Percentiles rank a stretch among this genome's conserved stretches.
Conservation (phyloP, 2,797 vertebrate genomes). For the Sebastes variabilis region DNA sequence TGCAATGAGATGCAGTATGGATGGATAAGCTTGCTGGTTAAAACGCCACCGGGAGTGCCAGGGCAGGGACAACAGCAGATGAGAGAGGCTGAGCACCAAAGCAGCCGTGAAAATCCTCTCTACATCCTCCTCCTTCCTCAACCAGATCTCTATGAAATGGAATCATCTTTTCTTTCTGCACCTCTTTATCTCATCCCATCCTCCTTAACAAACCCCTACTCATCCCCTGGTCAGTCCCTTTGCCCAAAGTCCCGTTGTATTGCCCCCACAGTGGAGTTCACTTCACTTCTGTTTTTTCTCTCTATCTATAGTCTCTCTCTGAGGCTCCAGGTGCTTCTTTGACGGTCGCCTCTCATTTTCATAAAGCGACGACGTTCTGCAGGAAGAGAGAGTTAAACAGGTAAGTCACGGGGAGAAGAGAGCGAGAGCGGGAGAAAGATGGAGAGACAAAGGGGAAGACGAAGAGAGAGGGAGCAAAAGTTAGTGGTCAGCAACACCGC, state of each 20-base stretch:
- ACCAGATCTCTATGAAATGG: constrained; percentile 71
- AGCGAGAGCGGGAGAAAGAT: constrained; percentile 32
- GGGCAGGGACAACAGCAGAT: constrained; percentile 67
- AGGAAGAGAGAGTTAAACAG: constrained; percentile 42
- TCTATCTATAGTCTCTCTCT: not conserved
- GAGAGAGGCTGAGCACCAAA: constrained; percentile 68
- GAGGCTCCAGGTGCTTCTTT: not conserved
- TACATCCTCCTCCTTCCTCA: constrained; percentile 48
- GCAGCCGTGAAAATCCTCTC: constrained; percentile 70
- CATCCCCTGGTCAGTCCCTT: constrained; percentile 24
- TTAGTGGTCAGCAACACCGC: constrained; percentile 85
- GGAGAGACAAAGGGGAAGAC: constrained; percentile 57
- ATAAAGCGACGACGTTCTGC: constrained; percentile 10
- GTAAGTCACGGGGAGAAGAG: constrained; percentile 41
- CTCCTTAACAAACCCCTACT: constrained; percentile 48
- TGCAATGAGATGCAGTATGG: not conserved
- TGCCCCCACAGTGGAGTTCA: not conserved
- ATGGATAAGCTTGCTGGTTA: not conserved
- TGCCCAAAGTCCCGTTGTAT: not conserved
- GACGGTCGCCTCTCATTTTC: constrained; percentile 24
- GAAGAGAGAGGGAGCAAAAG: constrained; percentile 66
- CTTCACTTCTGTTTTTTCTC: not conserved
- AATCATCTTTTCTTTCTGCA: constrained; percentile 61
- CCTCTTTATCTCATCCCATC: constrained; percentile 51
- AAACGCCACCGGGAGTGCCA: constrained; percentile 11